These are phyloP conservation scores for Spodoptera littoralis DNA, from an alignment of 2,888 invertebrate genomes.

Conservation along the genomic window DNA sequence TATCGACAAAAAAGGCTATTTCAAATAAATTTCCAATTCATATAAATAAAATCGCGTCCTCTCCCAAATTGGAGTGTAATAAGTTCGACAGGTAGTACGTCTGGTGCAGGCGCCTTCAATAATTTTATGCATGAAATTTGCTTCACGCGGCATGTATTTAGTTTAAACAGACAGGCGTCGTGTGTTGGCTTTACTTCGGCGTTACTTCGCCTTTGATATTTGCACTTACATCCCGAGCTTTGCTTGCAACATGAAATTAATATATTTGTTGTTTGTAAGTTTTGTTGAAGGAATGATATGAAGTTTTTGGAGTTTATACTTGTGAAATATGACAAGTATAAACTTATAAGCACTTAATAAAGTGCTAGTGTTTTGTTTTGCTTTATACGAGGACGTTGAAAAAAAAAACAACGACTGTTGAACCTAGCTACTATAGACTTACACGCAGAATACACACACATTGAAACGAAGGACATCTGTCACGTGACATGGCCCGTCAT, in stretches of 20 bases:
- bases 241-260: slow-evolving; percentile 46
- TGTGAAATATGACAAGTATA: too few relatives aligned
- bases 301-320: slow-evolving; percentile 2
- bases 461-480: too few relatives aligned
- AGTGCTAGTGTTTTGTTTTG: too few relatives aligned
- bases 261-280: slow-evolving; percentile 40
- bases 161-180: slow-evolving; percentile 68
- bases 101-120: slow-evolving; percentile 76
- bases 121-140: slow-evolving; percentile 87
- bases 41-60: slow-evolving; percentile 37
- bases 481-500: too few relatives aligned
- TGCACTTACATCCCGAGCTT: slow-evolving; percentile 46
- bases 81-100: slow-evolving; percentile 74
- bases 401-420: too few relatives aligned
- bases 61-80: slow-evolving; percentile 46
- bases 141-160: slow-evolving; percentile 76
- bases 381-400: too few relatives aligned
- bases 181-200: slow-evolving; percentile 55
- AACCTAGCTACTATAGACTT: too few relatives aligned
- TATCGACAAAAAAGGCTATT: too few relatives aligned
- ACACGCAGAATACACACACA: too few relatives aligned
- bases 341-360: too few relatives aligned
- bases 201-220: slow-evolving; percentile 54
- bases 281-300: not conserved
- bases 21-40: too few relatives aligned